Evolutionary conservation across 2,888 invertebrate genomes (phyloP), one percentile per base, ranked within the genome.

Genomic region (Stomorhina lunata): DNA sequence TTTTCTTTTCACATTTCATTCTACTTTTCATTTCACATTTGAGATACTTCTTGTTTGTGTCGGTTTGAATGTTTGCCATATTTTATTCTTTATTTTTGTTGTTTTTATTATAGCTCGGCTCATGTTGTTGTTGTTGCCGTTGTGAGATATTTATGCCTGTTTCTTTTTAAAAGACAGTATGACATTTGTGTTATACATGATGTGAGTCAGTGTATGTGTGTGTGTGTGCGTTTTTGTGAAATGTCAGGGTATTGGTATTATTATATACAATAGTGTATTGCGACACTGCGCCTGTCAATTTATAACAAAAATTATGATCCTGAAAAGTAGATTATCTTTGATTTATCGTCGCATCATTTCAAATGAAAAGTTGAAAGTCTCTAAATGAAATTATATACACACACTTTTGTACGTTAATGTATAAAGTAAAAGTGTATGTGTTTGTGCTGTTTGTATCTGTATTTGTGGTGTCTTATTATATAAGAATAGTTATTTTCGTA

Each of bases 271-370:
- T 15, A 75, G 53, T 75, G 66, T 83, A 80, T 80, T 80, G 68
- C 80, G 69, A 82, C 75, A 82, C 79, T 82, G 82, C 79, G 82
- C 80, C 88, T 90, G 90, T 89, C 90, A 90, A 91, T 90, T 90
- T 89, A 87, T 66, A 88, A 90, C 88, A 89, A 87, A 91, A 91
- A 90, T 91, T 91, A 90, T 90, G 90, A 90, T 90, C 87, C 89
- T 88, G 87, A 88, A 89, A 90, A 91, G 89, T 91, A 90, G 91
- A 90, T 91, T 90, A 90, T 90, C 90, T 89, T 90, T 90, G 91
- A 90, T 90, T 91, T 90, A 90, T 90, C 85, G 88, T 87, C 87
- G 86, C 89, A 88, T 88, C 89, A 89, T 87, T 77, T 82, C 37
- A 66, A 76, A 79, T 82, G 65, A 82, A 79, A 82, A 75, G 69